Evolutionary conservation across 2,113 vertebrate species (phyloP).

Genomic region (Trachemys scripta): DNA sequence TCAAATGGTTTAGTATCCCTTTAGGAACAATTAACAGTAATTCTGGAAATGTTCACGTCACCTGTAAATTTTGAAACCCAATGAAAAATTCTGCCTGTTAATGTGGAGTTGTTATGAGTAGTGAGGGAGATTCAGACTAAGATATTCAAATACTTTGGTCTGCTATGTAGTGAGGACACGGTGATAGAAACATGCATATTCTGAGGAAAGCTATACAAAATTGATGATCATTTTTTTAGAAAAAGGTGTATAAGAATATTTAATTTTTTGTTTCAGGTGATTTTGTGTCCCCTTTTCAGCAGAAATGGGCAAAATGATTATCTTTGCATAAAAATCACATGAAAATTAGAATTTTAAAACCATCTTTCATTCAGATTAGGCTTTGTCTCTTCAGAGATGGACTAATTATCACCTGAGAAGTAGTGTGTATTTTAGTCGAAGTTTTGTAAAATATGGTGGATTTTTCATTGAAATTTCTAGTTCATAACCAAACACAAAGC

Average conservation of each 20-base stretch:
- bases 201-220: background rate
- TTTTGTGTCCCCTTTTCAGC: background rate
- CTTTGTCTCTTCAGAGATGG: background rate
- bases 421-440: fast-evolving
- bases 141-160: background rate
- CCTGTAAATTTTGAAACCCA: background rate
- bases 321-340: background rate
- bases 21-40: background rate
- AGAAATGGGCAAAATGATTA: constrained; percentile 13
- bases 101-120: background rate
- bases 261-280: background rate
- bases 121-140: background rate
- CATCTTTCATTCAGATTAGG: background rate
- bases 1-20: background rate
- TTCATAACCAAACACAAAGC: background rate
- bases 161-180: background rate
- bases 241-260: background rate
- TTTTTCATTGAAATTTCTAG: background rate
- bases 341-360: background rate
- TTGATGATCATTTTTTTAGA: fast-evolving
- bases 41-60: background rate
- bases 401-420: background rate
- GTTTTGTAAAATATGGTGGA: background rate
- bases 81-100: background rate
- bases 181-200: background rate